phyloP scores from a whole-genome alignment of 2,888 invertebrate genomes.

The Neocrepidodera transversa region DNA sequence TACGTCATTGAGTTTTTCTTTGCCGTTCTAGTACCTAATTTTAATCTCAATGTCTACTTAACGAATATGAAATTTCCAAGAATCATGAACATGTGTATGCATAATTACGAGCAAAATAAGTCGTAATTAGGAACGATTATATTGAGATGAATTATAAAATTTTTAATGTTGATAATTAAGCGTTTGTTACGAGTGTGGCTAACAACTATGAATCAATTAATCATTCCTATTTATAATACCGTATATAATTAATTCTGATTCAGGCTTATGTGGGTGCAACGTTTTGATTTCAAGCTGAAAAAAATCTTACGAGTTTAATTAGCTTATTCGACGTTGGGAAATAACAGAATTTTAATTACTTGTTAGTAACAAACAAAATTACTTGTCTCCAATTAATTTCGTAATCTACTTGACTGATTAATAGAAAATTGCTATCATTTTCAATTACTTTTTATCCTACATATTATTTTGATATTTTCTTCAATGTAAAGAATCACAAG shows the following conservation, averaged over 20 bases:
- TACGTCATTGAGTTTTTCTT: neutral
- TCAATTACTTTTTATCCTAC: too few relatives aligned
- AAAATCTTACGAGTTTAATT: too few relatives aligned
- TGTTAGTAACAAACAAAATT: too few relatives aligned
- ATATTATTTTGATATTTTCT: too few relatives aligned
- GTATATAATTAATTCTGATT: constrained; percentile 1
- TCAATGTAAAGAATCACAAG: too few relatives aligned
- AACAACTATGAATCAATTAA: constrained; percentile 13
- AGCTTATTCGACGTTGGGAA: too few relatives aligned
- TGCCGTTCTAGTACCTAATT: neutral
- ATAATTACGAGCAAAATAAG: constrained; percentile 21
- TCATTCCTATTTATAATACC: constrained; percentile 16
- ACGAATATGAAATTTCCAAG: constrained; percentile 9
- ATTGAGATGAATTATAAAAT: constrained; percentile 18
- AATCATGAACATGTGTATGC: constrained; percentile 12
- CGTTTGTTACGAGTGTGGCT: constrained; percentile 6
- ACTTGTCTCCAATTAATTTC: too few relatives aligned
- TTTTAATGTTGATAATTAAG: constrained; percentile 20
- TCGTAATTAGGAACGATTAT: constrained; percentile 25
- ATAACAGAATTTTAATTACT: too few relatives aligned
- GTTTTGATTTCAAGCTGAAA: neutral
- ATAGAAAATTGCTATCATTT: too few relatives aligned
- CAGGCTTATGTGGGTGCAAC: constrained; percentile 2
- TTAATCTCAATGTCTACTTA: constrained; percentile 3
- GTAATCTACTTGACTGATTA: too few relatives aligned